These are phyloP conservation scores for Megalops atlanticus DNA, from an alignment of 2,113 vertebrate species.

Conservation along the genomic window DNA sequence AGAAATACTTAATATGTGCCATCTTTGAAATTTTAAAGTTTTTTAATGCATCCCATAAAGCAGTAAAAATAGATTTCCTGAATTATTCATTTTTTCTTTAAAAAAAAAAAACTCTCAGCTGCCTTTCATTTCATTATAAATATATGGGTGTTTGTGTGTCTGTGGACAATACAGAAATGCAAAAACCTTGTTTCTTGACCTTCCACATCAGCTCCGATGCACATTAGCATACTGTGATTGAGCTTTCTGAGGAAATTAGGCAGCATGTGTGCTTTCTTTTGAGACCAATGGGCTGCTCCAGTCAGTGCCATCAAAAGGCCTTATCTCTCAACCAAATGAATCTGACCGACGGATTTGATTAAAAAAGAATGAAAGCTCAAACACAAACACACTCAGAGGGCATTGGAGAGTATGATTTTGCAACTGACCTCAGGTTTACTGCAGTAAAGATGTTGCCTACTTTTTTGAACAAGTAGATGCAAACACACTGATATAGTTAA, in stretches of 20 bases:
- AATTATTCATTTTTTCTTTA: conserved; percentile 51
- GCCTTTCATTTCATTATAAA: conserved; percentile 32
- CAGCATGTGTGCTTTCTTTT: conserved; percentile 38
- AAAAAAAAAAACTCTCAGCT: conserved; percentile 34
- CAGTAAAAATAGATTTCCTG: conserved; percentile 32
- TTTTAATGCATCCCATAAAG: conserved; percentile 35
- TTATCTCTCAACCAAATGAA: conserved; percentile 14
- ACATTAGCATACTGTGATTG: conserved; percentile 48
- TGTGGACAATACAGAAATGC: conserved; percentile 35
- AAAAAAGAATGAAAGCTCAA: conserved; percentile 67
- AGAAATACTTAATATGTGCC: conserved; percentile 13
- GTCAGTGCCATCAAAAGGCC: conserved; percentile 16
- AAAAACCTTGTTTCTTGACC: conserved; percentile 59
- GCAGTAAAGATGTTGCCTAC: neutral
- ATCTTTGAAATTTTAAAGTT: conserved; percentile 47
- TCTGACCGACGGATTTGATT: neutral
- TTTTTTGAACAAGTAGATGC: neutral
- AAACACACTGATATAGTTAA: conserved; percentile 5
- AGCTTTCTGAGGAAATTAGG: conserved; percentile 61
- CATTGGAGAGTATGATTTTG: conserved; percentile 36
- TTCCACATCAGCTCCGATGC: conserved; percentile 44
- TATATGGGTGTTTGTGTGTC: conserved; percentile 41
- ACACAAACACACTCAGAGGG: conserved; percentile 42
- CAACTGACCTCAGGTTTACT: conserved; percentile 69
- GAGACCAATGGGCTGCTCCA: conserved; percentile 22